Evolutionary conservation across 2,888 invertebrate genomes (phyloP), one percentile per base, ranked within the genome.

Genomic region (Phymatocera aterrima): DNA sequence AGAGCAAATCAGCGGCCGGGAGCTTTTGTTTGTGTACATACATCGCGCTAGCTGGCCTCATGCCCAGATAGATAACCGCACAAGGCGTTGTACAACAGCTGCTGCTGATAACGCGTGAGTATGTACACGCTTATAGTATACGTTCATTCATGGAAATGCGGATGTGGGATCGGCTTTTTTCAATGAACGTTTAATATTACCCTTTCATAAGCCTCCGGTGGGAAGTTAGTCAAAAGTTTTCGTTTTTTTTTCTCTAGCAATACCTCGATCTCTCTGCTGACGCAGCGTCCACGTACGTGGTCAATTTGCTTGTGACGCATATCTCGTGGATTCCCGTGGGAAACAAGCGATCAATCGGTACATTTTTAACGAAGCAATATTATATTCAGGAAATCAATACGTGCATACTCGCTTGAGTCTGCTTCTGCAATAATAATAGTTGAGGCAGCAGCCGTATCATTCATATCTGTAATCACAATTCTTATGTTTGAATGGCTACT

Each of bases 101-200:
- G 57, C 74, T 75, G 57, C 74, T 75, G 74, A 75, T 75, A 75
- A 75, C 74, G 70, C 15, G 70, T 15, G 43, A 24, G 64, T 12
- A 21, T 10, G 8, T 18, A 21, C 51, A 72, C 48, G 48, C n/a
- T 37, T 43, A 43, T 61, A 31, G 37, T 54, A 57, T 75, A 75
- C 74, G 74, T 84, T 84, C 85, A 84, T 84, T 84, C 84, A 84
- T 84, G 82, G 84, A 82, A 83, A 80, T 82, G 79, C 65, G 79
- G 75, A 78, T 80, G 81, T 77, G 81, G 78, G 80, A 82, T 81
- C 79, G 74, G 79, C 43, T 75, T 77, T 78, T 80, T 79, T 79
- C 81, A 78, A 57, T 82, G 83, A 79, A 81, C 80, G 82, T 80
- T 84, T 83, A 80, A 84, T 84, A 84, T 80, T 81, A 80, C 72